Evolutionary conservation across 2,888 invertebrate species (phyloP), one percentile per base, ranked within the genome.

Genomic region (Clitarchus hookeri): DNA sequence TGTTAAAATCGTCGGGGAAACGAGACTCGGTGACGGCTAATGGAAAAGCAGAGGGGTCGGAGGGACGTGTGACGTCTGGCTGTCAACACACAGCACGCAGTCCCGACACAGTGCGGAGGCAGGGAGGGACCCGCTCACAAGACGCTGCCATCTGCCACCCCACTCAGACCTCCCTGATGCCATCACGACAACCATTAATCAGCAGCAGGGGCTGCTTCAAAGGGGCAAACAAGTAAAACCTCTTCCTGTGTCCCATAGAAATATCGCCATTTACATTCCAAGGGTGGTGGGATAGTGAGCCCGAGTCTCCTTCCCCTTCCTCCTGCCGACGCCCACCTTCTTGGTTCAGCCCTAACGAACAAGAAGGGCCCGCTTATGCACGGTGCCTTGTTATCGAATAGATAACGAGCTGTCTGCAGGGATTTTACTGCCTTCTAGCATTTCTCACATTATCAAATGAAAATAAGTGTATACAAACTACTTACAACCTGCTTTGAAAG

Each of bases 221-320:
- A 16, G 65, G 65, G 65, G 65, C 65, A n/a, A n/a, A 65, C 65
- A 65, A 65, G 65, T 65, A 65, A 65, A 65, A 65, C 65, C 65
- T 65, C 65, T 65, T 65, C 65, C 65, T n/a, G 65, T 3, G 65
- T 23, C 19, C 65, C 65, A 65, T 65, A 23, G 23, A 65, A 65
- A 65, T 65, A 65, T 65, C 65, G 19, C 65, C n/a, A 65, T 65
- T 65, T 65, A 65, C 65, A 65, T 65, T 65, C 65, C n/a, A 6
- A n/a, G 65, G 65, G 8, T 65, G 23, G 2, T n/a, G 65, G n/a
- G 65, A 65, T 19, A n/a, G 8, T 12, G 53, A 53, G 53, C 4
- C 53, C 13, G 2, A 12, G 19, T 23, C 65, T n/a, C 65, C 16
- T 1, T 23, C 65, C 3, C 65, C 65, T 65, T 65, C 4, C 12